phyloP scores from a whole-genome alignment of 2,113 vertebrate genomes.

The Neomonachus schauinslandi region DNA sequence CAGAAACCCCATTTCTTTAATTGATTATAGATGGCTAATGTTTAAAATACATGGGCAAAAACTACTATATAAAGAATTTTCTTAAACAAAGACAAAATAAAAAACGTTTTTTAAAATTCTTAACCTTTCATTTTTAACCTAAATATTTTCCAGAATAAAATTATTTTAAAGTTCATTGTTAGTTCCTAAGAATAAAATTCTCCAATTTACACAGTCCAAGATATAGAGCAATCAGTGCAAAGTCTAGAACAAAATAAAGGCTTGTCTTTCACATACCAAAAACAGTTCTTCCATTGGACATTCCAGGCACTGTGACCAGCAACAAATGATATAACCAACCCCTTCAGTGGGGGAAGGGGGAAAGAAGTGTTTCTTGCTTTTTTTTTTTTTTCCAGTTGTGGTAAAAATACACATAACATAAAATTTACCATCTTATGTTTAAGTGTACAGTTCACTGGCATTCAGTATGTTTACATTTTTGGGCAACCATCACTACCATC shows the following conservation, averaged over 20 bases:
- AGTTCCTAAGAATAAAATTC: background rate
- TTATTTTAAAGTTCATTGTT: background rate
- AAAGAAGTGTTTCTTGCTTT: background rate
- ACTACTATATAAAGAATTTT: background rate
- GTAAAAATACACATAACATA: background rate
- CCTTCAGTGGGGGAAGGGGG: background rate
- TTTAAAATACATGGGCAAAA: background rate
- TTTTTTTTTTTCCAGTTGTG: background rate
- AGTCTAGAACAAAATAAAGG: background rate
- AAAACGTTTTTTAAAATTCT: background rate
- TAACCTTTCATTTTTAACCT: background rate
- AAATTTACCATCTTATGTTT: background rate
- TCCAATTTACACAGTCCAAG: background rate
- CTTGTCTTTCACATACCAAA: background rate
- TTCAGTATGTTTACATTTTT: fast-evolving
- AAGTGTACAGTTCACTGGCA: fast-evolving
- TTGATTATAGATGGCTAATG: background rate
- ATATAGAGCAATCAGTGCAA: background rate
- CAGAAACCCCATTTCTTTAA: background rate
- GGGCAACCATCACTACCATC: background rate
- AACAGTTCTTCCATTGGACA: background rate
- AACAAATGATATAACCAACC: background rate
- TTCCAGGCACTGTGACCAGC: background rate
- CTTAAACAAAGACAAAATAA: background rate
- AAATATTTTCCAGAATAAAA: background rate